phyloP scores from a whole-genome alignment of 2,113 vertebrate species.

The Pogonocichla stellata region DNA sequence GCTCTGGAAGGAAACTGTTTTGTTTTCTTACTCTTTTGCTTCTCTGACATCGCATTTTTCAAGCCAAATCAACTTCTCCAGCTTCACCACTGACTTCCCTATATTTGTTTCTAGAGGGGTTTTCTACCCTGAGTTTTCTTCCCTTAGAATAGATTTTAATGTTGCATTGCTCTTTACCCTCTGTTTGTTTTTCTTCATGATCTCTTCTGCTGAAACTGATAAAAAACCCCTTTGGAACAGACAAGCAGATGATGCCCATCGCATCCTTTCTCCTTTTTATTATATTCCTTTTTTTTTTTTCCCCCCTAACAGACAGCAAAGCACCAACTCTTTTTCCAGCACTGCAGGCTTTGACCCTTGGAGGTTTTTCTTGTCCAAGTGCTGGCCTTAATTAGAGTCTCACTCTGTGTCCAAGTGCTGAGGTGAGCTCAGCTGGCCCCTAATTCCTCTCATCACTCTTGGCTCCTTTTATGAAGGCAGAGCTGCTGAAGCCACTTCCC shows the following conservation, averaged over 20 bases:
- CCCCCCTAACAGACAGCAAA: not conserved
- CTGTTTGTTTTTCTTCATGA: not conserved
- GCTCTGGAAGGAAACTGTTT: not conserved
- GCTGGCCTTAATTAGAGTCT: slow-evolving; percentile 39
- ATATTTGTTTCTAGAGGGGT: not conserved
- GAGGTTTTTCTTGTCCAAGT: slow-evolving; percentile 19
- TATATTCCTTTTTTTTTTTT: not conserved
- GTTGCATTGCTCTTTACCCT: not conserved
- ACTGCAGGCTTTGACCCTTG: slow-evolving; percentile 6
- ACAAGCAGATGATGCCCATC: not conserved
- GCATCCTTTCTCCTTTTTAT: not conserved
- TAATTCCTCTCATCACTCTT: slow-evolving; percentile 4
- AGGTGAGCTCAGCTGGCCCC: not conserved
- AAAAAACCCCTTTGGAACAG: not conserved
- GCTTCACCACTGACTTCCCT: not conserved
- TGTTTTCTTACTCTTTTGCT: not conserved
- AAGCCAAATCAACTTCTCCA: not conserved
- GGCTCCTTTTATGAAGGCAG: not conserved
- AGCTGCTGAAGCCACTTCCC: not conserved
- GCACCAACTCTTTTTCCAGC: not conserved
- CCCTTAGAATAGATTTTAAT: not conserved
- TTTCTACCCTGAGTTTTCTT: not conserved
- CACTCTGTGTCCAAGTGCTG: not conserved
- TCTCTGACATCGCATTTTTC: not conserved
- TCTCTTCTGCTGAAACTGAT: not conserved